Evolutionary conservation across 2,113 vertebrate species (phyloP), one percentile per base, ranked within the genome.

Genomic region (Labeo catla): DNA sequence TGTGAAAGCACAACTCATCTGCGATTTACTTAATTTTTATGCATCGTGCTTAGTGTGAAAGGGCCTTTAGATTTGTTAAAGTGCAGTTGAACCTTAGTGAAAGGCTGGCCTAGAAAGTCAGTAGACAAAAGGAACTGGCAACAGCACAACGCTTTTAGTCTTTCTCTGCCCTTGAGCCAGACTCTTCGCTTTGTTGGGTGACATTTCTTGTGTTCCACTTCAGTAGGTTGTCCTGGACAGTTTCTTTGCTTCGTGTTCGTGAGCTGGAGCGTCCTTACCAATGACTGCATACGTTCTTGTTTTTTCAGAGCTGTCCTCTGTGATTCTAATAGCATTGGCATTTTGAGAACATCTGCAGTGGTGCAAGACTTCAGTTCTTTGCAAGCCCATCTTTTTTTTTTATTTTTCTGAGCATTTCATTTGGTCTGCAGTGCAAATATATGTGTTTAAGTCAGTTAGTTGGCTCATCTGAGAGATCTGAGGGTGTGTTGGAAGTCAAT

Each of bases 101-200:
- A 84, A 87, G 77, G 11, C 76, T 76, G 68, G 19, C 39, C 57
- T 47, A 72, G 80, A 63, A 81, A 73, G 70, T 80, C 15, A 84
- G 59, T 43, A 7, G 45, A 70, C 82, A 87, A 84, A 81, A 66
- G 74, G 13, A 50, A 43, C 65, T 86, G 59, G 61, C 83, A 81
- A 57, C 49, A 34, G n/a, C 63, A 76, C 61, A 77, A 28, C 3
- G 4, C 21, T 39, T 61, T 84, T 54, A 39, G 52, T 54, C 79
- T 77, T 28, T 50, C 68, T 63, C 76, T 28, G 21, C 36, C 50
- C 12, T 34, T 9, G 36, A 84, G 52, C 54, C 59, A 82, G 84
- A 23, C 73, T 36, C 72, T 65, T 34, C 50, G 3, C 66, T 86
- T 73, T 86, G 84, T 88, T 83, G 54, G 57, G 11, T 59, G 84